Conservation (phyloP, 2,113 vertebrate species). For the Nycticorax nycticorax region DNA sequence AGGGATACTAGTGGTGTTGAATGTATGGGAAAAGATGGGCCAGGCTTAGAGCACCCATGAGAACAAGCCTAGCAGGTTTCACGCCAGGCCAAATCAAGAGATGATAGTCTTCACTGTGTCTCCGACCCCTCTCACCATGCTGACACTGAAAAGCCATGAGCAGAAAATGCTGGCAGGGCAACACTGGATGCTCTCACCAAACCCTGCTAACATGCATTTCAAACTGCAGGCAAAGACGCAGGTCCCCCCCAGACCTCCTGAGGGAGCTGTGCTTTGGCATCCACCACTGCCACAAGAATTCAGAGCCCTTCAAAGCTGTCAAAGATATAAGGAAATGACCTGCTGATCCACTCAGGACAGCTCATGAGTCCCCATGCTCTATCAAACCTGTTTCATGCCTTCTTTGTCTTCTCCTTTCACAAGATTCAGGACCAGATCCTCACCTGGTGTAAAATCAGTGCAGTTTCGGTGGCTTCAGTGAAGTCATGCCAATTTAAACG, state of each 20-base stretch:
- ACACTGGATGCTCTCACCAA: not conserved
- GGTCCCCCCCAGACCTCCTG: rapidly evolving
- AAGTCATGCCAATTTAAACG: conserved; percentile 59
- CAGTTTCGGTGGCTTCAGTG: conserved; percentile 37
- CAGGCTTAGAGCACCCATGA: not conserved
- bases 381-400: not conserved
- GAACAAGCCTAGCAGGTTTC: not conserved
- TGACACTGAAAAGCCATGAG: not conserved
- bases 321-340: not conserved
- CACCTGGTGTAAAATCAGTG: conserved; percentile 1
- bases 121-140: rapidly evolving
- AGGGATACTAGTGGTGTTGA: not conserved
- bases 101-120: not conserved
- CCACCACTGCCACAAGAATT: not conserved
- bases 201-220: not conserved
- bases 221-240: not conserved
- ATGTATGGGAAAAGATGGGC: rapidly evolving
- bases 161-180: not conserved
- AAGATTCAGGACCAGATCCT: not conserved
- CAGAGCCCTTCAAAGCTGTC: not conserved
- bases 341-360: not conserved
- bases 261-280: not conserved
- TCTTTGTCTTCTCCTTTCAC: not conserved
- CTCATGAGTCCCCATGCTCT: not conserved
- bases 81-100: not conserved